phyloP scores from a whole-genome alignment of 2,888 invertebrate species.

The Resseliella maxima region DNA sequence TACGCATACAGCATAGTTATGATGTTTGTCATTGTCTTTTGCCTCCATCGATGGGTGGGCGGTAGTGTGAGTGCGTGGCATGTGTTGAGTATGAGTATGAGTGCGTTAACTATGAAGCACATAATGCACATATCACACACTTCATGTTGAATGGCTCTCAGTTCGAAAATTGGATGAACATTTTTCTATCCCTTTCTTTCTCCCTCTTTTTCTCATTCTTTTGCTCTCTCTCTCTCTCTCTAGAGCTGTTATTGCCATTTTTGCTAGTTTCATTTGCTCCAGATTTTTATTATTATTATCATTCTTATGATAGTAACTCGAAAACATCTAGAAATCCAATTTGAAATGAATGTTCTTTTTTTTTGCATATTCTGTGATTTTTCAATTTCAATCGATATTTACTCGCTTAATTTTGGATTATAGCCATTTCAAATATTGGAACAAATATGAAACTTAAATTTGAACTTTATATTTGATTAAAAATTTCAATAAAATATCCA shows the following conservation, averaged over 20 bases:
- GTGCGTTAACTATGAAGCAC: not conserved
- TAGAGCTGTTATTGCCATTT: not conserved
- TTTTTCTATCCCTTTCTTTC: not conserved
- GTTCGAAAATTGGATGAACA: not conserved
- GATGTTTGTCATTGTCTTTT: constrained; percentile 15
- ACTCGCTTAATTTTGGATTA: not conserved
- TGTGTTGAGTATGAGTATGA: too few species aligned
- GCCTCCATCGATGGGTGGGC: not conserved
- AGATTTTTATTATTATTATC: not conserved
- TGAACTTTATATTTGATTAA: too few species aligned
- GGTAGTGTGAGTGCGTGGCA: too few species aligned
- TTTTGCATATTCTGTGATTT: too few species aligned
- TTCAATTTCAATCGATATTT: not conserved
- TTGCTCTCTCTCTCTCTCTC: not conserved
- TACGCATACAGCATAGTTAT: constrained; percentile 1
- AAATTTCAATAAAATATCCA: too few species aligned
- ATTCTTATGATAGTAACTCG: not conserved
- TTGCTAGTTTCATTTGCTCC: not conserved
- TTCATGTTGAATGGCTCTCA: constrained; percentile 3
- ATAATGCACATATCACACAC: not conserved
- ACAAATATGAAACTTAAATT: too few species aligned
- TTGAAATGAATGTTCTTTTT: not conserved
- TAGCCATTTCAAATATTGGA: not conserved
- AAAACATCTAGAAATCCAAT: not conserved
- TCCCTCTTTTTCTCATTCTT: too few species aligned